These are phyloP conservation scores for Papilio aristodemus DNA, from an alignment of 1,140 invertebrate genomes.

Conservation along the genomic window DNA sequence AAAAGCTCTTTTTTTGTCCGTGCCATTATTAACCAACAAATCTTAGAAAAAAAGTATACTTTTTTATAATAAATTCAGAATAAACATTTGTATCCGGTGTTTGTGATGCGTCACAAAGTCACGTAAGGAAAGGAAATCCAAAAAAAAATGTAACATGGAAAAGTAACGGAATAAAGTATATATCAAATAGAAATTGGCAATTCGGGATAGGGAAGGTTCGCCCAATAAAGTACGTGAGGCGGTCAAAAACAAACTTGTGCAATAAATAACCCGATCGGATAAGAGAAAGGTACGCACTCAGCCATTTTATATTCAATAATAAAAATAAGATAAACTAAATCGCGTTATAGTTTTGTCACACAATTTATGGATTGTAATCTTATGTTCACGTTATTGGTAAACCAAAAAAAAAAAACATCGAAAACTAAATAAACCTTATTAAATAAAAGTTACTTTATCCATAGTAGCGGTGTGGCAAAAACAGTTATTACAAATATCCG, in stretches of 20 bases:
- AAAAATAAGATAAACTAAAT: conserved; percentile 70
- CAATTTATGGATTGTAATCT: conserved; percentile 46
- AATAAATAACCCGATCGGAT: conserved; percentile 77
- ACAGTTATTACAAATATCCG: too few relatives aligned
- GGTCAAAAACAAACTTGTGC: conserved; percentile 78
- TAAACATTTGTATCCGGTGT: background rate
- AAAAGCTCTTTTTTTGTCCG: too few relatives aligned
- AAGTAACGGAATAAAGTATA: conserved; percentile 70
- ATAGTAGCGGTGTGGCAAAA: too few relatives aligned
- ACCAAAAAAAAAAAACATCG: background rate
- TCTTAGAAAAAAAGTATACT: conserved; percentile 13
- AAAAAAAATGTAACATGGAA: conserved; percentile 55
- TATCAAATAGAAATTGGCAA: conserved; percentile 75
- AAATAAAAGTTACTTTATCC: too few relatives aligned
- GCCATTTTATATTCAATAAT: conserved; percentile 72
- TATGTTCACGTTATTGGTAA: background rate
- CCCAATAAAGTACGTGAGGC: conserved; percentile 77
- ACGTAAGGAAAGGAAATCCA: conserved; percentile 45
- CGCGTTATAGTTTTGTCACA: conserved; percentile 59
- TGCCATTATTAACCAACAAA: too few relatives aligned
- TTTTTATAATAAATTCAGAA: background rate
- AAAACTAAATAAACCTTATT: conserved; percentile 10
- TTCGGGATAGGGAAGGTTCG: conserved; percentile 74
- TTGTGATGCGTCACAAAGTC: conserved; percentile 6
- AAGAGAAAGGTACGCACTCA: conserved; percentile 67